Conservation (phyloP, 2,797 vertebrate genomes). For the Onychomys leucogaster region DNA sequence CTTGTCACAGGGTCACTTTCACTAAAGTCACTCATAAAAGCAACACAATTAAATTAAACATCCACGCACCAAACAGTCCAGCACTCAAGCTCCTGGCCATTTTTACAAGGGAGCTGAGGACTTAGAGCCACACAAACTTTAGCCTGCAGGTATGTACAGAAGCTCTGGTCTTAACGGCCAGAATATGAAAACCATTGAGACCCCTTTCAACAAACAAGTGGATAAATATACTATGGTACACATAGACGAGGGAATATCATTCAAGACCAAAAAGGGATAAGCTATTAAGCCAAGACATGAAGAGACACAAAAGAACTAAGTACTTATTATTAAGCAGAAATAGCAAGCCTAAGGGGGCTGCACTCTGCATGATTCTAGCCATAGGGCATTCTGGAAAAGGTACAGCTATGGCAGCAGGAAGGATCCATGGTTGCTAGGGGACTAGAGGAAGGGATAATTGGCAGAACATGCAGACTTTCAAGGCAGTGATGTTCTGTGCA, state of each 20-base stretch:
- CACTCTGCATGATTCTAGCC: neutral
- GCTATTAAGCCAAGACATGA: neutral
- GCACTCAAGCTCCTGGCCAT: neutral
- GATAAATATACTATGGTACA: neutral
- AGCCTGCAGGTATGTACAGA: neutral
- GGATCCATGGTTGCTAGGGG: neutral
- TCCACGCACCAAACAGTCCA: neutral
- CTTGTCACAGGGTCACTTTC: neutral
- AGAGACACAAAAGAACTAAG: neutral
- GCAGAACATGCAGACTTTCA: neutral
- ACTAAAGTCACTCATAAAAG: neutral
- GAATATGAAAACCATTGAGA: neutral
- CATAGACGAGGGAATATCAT: neutral
- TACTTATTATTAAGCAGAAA: neutral
- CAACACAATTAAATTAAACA: conserved; percentile 13
- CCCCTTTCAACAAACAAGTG: neutral
- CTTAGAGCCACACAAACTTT: neutral
- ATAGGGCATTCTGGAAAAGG: neutral
- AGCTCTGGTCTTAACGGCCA: neutral
- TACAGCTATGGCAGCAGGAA: neutral
- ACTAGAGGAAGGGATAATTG: neutral
- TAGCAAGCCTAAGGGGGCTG: neutral
- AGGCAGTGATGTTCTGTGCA: neutral
- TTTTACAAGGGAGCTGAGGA: neutral
- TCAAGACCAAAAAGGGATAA: neutral